phyloP scores from a whole-genome alignment of 2,113 vertebrate genomes.

The Pithys albifrons region DNA sequence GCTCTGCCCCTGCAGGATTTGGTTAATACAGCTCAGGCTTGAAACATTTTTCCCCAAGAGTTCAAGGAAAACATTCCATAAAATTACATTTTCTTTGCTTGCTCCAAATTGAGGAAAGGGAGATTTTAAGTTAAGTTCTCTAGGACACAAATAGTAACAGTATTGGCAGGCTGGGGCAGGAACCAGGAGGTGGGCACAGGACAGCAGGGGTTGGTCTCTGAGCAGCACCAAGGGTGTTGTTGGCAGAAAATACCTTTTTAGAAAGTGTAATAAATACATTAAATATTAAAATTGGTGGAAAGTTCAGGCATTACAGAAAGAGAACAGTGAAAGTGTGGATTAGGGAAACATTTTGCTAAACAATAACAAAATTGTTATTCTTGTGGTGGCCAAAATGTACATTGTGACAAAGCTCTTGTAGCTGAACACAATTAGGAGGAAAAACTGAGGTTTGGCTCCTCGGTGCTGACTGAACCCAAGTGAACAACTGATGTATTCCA shows the following conservation, averaged over 20 bases:
- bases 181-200: not conserved
- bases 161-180: fast-evolving
- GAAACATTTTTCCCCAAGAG: not conserved
- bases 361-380: not conserved
- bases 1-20: not conserved
- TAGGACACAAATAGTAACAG: not conserved
- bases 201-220: fast-evolving
- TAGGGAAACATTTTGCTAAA: not conserved
- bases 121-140: not conserved
- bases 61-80: not conserved
- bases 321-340: not conserved
- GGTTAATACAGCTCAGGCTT: not conserved
- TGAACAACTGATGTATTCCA: not conserved
- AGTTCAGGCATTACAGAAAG: fast-evolving
- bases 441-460: not conserved
- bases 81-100: not conserved
- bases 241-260: not conserved
- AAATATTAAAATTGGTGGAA: not conserved
- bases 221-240: not conserved
- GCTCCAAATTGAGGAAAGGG: not conserved
- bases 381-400: not conserved
- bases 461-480: not conserved
- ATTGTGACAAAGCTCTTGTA: not conserved
- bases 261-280: not conserved
- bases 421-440: not conserved